phyloP scores from a whole-genome alignment of 2,113 vertebrate genomes.

The Tringa solitaria region DNA sequence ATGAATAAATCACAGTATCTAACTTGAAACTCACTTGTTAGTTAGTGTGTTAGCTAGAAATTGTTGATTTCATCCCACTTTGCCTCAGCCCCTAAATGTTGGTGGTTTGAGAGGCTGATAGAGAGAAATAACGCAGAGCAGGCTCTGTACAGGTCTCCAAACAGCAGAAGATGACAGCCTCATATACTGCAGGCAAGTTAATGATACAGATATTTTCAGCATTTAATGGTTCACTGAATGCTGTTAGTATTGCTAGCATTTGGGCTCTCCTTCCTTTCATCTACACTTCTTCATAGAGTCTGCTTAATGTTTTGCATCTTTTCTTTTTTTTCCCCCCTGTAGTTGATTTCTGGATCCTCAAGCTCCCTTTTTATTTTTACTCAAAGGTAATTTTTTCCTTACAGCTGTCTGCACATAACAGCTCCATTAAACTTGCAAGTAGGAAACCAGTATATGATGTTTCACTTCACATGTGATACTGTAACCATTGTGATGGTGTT shows the following conservation, averaged over 20 bases:
- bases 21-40: not conserved
- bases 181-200: not conserved
- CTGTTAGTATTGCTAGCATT: not conserved
- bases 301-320: not conserved
- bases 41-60: not conserved
- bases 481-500: not conserved
- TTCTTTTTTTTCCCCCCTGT: fast-evolving
- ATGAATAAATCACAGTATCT: not conserved
- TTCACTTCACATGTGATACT: not conserved
- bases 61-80: not conserved
- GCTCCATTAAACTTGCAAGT: not conserved
- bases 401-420: not conserved
- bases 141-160: not conserved
- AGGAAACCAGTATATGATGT: not conserved
- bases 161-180: not conserved
- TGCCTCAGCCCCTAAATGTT: not conserved
- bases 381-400: not conserved
- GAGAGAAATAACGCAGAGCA: not conserved
- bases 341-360: not conserved
- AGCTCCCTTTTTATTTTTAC: not conserved
- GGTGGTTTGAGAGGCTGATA: not conserved
- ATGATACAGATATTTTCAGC: not conserved
- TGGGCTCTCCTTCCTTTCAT: not conserved
- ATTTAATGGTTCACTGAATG: not conserved
- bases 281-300: not conserved